Conservation (phyloP, 2,113 vertebrate species). For the Rhinolophus ferrumequinum region DNA sequence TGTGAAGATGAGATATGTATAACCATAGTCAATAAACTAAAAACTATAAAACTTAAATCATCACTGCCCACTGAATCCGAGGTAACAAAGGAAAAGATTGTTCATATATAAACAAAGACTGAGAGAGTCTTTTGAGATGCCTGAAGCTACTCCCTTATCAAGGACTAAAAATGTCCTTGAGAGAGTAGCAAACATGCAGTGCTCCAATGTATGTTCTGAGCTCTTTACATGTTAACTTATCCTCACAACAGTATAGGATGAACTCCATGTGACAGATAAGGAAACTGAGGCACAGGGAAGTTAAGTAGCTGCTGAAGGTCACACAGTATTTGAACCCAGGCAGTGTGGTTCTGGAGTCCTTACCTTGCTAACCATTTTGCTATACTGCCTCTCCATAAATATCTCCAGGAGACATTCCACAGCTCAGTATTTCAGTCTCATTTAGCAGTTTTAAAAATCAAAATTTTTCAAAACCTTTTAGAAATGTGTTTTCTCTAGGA, state of each 20-base stretch:
- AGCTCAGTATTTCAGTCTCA: neutral
- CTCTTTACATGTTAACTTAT: neutral
- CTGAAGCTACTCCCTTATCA: neutral
- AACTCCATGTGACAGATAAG: neutral
- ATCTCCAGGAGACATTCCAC: neutral
- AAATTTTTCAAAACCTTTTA: constrained; percentile 22
- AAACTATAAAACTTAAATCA: neutral
- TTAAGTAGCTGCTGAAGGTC: neutral
- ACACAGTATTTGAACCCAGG: neutral
- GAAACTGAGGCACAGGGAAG: neutral
- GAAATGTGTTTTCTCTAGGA: constrained; percentile 1
- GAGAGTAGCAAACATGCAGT: neutral
- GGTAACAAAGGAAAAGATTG: neutral
- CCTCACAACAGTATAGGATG: neutral
- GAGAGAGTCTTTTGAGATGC: neutral
- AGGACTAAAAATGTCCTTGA: neutral
- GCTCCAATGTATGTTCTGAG: neutral
- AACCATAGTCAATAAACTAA: neutral
- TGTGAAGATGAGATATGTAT: neutral
- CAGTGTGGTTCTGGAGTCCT: neutral
- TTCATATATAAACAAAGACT: neutral
- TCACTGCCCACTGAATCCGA: neutral
- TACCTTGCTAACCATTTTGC: too few species aligned
- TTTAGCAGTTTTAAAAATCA: neutral
- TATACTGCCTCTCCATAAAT: neutral